phyloP scores from a whole-genome alignment of 2,113 vertebrate genomes.

The Lontra canadensis region DNA sequence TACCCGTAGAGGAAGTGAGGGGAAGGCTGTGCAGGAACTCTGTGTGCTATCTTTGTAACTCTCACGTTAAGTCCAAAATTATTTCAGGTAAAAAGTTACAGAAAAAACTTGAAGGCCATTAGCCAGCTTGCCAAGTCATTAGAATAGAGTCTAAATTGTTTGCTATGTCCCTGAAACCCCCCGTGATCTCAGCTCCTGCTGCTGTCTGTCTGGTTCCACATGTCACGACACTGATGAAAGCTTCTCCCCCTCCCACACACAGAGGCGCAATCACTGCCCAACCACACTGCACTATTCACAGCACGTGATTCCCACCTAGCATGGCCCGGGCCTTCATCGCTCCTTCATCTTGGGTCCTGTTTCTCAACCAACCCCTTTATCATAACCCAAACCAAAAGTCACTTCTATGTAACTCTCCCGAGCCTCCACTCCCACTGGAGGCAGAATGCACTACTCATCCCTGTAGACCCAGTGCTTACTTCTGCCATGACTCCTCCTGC shows the following conservation, averaged over 20 bases:
- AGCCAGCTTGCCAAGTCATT: not conserved
- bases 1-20: not conserved
- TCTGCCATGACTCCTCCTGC: accelerated
- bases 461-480: accelerated
- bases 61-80: not conserved
- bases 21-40: not conserved
- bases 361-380: not conserved
- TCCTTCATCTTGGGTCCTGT: not conserved
- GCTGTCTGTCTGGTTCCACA: not conserved
- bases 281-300: not conserved
- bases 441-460: not conserved
- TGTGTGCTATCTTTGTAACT: not conserved
- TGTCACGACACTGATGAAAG: not conserved
- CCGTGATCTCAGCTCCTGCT: accelerated
- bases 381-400: not conserved
- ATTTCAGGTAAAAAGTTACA: not conserved
- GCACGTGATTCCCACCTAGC: accelerated
- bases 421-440: not conserved
- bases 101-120: not conserved
- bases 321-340: accelerated
- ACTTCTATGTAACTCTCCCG: not conserved
- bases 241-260: not conserved
- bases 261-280: accelerated
- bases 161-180: accelerated
- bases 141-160: not conserved